phyloP scores from a whole-genome alignment of 2,888 invertebrate species.

The Sinelater perroti region DNA sequence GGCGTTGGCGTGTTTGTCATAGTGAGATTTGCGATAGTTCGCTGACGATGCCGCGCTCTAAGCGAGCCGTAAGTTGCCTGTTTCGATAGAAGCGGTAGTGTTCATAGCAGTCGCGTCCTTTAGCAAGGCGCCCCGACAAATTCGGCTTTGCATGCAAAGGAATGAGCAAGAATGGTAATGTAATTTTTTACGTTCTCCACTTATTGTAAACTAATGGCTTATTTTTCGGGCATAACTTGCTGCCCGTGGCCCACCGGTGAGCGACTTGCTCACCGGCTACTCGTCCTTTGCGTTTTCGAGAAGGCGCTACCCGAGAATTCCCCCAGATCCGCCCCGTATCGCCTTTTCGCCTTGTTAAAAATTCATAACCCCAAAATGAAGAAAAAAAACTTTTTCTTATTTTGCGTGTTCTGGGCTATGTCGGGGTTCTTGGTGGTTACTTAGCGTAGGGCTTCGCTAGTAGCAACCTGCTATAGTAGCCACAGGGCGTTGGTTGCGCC shows the following conservation, averaged over 20 bases:
- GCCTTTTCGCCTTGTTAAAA: conserved; percentile 54
- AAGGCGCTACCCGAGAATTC: too few relatives aligned
- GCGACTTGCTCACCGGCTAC: too few relatives aligned
- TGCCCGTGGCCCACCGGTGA: too few relatives aligned
- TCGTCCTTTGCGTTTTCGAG: too few relatives aligned
- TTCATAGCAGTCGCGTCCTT: conserved; percentile 29
- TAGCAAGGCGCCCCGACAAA: conserved; percentile 42
- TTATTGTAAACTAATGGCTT: conserved; percentile 1
- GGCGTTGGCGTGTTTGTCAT: conserved; percentile 55
- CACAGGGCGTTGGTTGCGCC: conserved; percentile 61
- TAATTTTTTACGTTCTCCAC: conserved; percentile 53
- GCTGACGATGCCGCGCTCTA: conserved; percentile 58
- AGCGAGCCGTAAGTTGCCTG: conserved; percentile 58
- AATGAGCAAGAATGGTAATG: conserved; percentile 56
- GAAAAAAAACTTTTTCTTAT: conserved; percentile 49
- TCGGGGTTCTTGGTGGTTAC: not conserved
- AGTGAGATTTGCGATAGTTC: conserved; percentile 16
- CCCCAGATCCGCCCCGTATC: too few relatives aligned
- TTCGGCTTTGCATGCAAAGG: conserved; percentile 49
- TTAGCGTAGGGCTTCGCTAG: conserved; percentile 6
- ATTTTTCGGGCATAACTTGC: too few relatives aligned
- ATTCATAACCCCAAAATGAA: conserved; percentile 62
- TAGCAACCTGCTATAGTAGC: conserved; percentile 30
- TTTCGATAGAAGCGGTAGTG: conserved; percentile 32
- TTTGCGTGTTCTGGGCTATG: conserved; percentile 6